phyloP scores from a whole-genome alignment of 1,140 invertebrate genomes.

The Hydropsyche tenuis region DNA sequence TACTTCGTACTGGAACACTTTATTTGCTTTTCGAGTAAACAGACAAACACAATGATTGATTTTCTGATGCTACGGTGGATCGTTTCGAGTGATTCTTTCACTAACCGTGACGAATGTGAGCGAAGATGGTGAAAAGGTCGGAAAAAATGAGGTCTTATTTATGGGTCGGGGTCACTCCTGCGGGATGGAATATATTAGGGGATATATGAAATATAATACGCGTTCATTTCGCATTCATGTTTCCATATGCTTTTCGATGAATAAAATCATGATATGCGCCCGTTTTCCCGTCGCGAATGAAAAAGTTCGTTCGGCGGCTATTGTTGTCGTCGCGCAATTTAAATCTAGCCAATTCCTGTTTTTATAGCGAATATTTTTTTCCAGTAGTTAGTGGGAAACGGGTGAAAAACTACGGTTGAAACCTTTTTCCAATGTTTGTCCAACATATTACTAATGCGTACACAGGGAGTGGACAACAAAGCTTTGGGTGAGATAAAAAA shows the following conservation, averaged over 20 bases:
- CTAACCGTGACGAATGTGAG: slow-evolving; percentile 12
- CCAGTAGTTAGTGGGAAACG: neutral
- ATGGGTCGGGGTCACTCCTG: neutral
- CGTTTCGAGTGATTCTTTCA: neutral
- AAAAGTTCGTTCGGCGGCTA: too few species aligned
- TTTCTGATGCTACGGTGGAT: neutral
- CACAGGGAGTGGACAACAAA: slow-evolving; percentile 20
- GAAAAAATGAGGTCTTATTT: neutral
- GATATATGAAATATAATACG: neutral
- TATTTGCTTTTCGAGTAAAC: neutral
- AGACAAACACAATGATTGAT: neutral
- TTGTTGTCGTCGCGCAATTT: slow-evolving; percentile 3
- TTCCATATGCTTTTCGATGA: neutral
- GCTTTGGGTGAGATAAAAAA: slow-evolving; percentile 26
- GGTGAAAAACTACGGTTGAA: slow-evolving; percentile 13
- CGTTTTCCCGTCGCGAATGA: neutral
- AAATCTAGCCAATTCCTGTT: neutral
- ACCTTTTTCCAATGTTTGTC: slow-evolving; percentile 29
- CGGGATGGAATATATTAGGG: neutral
- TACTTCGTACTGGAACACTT: too few species aligned
- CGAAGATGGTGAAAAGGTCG: neutral
- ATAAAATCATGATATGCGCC: neutral
- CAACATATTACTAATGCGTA: slow-evolving; percentile 18
- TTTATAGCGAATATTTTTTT: neutral
- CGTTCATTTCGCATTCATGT: neutral